Evolutionary conservation across 37 sponge, comb jelly and placozoan genomes (phyloP).

Genomic region (Halichondria panicea): DNA sequence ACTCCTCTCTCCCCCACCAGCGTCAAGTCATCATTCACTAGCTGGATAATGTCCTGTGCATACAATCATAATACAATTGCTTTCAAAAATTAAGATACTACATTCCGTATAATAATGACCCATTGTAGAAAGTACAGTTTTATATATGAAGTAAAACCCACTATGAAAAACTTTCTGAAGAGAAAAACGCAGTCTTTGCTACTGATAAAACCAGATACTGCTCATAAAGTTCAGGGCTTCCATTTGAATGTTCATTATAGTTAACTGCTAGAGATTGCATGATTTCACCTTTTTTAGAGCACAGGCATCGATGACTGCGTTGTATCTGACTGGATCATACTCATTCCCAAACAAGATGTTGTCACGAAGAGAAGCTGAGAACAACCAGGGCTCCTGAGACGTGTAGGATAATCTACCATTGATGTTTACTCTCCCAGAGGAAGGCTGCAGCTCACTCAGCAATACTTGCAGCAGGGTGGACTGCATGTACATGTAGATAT

Average conservation of each 20-base stretch:
- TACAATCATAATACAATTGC: background rate
- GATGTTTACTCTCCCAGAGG: conserved; percentile 40
- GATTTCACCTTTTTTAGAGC: conserved; percentile 51
- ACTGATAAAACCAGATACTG: no score
- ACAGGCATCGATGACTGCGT: conserved; percentile 63
- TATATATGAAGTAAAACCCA: no score
- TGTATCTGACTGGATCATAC: conserved; percentile 40
- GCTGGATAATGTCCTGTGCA: conserved; percentile 61
- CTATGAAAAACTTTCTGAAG: no score
- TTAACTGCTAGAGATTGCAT: no score
- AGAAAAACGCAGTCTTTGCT: no score
- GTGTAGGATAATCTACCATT: conserved; percentile 65
- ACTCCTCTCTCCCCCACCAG: conserved; percentile 91
- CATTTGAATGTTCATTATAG: no score
- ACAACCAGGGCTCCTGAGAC: conserved; percentile 78
- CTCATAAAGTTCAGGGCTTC: no score
- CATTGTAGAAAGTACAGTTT: background rate
- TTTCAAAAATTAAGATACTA: background rate
- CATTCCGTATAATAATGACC: background rate
- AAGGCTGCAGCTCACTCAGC: conserved; percentile 51
- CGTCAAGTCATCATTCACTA: conserved; percentile 79
- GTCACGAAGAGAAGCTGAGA: conserved; percentile 67
- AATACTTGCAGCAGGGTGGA: conserved; percentile 67
- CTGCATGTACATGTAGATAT: conserved; percentile 8
- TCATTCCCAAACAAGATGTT: conserved; percentile 70